phyloP scores from a whole-genome alignment of 2,888 invertebrate genomes.

The Leucophenga maculata region DNA sequence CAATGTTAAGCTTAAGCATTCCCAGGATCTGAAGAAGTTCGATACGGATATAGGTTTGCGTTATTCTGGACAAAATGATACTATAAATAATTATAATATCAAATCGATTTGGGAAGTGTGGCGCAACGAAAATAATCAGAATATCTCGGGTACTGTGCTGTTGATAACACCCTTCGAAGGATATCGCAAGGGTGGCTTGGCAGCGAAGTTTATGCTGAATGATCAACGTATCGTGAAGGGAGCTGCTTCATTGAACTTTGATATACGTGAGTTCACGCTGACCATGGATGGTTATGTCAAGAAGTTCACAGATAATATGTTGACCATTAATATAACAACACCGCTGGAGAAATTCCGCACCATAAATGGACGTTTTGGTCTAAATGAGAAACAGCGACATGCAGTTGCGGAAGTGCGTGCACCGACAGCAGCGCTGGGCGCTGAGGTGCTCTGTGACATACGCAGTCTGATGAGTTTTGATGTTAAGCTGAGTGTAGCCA shows the following conservation, averaged over 20 bases:
- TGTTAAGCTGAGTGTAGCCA: conserved; percentile 80
- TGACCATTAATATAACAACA: conserved; percentile 83
- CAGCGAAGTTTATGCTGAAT: conserved; percentile 78
- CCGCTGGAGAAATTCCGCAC: conserved; percentile 79
- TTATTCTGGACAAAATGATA: conserved; percentile 70
- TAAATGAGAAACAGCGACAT: conserved; percentile 80
- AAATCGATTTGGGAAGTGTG: conserved; percentile 81
- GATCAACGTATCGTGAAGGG: conserved; percentile 79
- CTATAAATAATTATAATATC: conserved; percentile 76
- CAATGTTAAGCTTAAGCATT: conserved; percentile 75
- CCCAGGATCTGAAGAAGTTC: conserved; percentile 73
- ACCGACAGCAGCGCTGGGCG: conserved; percentile 80
- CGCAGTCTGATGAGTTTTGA: conserved; percentile 80
- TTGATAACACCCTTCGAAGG: conserved; percentile 81
- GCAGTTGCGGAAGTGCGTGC: conserved; percentile 82
- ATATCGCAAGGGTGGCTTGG: conserved; percentile 79
- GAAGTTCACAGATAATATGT: conserved; percentile 82
- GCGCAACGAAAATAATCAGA: conserved; percentile 75
- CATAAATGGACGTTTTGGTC: conserved; percentile 80
- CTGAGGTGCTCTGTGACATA: conserved; percentile 79
- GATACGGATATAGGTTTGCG: conserved; percentile 74
- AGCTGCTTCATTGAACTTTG: conserved; percentile 80
- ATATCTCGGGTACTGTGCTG: conserved; percentile 76
- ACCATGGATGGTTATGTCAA: conserved; percentile 80
- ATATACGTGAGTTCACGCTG: conserved; percentile 80